phyloP scores from a whole-genome alignment of 2,113 vertebrate genomes.

The Podiceps cristatus region DNA sequence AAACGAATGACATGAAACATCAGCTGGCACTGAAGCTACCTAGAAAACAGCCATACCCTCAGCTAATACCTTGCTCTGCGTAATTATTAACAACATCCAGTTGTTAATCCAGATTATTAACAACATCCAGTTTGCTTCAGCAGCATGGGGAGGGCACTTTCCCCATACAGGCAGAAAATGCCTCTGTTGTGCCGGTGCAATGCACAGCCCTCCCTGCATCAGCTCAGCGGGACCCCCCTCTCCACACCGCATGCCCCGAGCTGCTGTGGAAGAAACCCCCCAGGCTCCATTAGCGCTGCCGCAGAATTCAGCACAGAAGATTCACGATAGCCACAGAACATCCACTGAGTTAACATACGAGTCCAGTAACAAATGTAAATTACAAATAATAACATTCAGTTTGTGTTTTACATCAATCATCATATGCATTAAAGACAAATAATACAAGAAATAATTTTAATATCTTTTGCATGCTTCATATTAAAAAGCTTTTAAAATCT shows the following conservation, averaged over 20 bases:
- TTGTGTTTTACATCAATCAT: not conserved
- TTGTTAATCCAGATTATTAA: not conserved
- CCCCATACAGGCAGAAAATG: not conserved
- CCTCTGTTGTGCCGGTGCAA: not conserved
- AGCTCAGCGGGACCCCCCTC: not conserved
- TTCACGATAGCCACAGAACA: not conserved
- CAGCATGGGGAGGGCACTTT: not conserved
- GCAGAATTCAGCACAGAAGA: not conserved
- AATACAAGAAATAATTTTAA: not conserved
- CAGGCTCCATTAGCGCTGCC: not conserved
- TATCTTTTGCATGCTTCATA: not conserved
- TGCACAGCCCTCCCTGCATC: not conserved
- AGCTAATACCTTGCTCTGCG: not conserved
- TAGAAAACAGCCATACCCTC: not conserved
- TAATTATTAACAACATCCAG: not conserved
- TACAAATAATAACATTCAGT: not conserved
- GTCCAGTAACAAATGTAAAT: not conserved
- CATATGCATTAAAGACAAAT: not conserved
- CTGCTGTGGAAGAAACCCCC: not conserved
- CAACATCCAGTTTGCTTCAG: not conserved
- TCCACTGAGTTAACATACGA: rapidly evolving
- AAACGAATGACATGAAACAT: not conserved
- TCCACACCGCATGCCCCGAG: rapidly evolving
- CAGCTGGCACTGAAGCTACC: not conserved
- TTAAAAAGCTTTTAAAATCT: not conserved